Evolutionary conservation across 2,113 vertebrate genomes (phyloP).

Genomic region (Propithecus coquereli): DNA sequence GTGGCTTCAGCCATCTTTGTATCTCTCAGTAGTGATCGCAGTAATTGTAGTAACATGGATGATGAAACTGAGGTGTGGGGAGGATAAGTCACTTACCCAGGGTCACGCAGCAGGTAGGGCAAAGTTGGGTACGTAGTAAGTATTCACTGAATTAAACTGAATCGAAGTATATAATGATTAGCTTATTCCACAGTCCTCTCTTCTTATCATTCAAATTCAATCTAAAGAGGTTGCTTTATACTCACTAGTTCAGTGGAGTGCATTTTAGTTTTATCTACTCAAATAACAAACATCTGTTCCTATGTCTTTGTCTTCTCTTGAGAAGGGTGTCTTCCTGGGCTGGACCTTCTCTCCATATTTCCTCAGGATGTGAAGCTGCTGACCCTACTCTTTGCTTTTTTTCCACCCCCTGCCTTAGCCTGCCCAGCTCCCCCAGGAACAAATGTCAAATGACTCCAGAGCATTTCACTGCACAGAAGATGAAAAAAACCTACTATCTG

Average conservation of each 20-base stretch:
- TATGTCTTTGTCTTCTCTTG: background rate
- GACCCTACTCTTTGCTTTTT: background rate
- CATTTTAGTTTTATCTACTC: background rate
- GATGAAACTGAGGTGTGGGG: background rate
- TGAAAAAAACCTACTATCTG: constrained; percentile 92
- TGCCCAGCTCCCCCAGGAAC: constrained; percentile 78
- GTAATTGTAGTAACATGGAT: background rate
- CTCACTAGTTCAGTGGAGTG: background rate
- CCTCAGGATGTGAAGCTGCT: background rate
- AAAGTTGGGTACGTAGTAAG: background rate
- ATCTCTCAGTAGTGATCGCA: background rate
- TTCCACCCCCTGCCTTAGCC: constrained; percentile 55
- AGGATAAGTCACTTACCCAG: background rate
- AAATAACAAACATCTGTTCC: background rate
- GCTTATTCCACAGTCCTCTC: background rate
- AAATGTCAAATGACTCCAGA: constrained; percentile 78
- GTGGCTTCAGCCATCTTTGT: background rate
- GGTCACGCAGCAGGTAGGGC: background rate
- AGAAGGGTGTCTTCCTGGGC: background rate
- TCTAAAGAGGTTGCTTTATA: background rate
- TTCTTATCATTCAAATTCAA: background rate
- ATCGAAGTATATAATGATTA: background rate
- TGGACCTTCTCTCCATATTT: background rate
- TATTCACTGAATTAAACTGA: background rate
- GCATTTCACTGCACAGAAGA: constrained; percentile 88